These are phyloP conservation scores for Etheostoma perlongum DNA, from an alignment of 2,797 vertebrate species.

Conservation along the genomic window DNA sequence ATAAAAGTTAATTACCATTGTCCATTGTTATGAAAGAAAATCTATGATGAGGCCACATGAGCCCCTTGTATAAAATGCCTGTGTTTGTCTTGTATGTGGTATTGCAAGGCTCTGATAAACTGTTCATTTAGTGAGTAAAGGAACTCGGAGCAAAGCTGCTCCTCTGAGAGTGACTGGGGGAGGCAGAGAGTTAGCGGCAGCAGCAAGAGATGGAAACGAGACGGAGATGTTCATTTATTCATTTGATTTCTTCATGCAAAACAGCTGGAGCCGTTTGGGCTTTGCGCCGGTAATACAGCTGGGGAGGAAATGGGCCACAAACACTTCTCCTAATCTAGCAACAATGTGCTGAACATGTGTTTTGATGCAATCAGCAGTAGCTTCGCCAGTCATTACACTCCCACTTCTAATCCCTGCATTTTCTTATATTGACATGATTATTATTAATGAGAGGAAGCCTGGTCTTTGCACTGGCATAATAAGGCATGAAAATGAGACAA, in stretches of 20 bases:
- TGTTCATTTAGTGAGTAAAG: constrained; percentile 52
- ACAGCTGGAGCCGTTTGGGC: constrained; percentile 44
- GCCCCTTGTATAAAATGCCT: neutral
- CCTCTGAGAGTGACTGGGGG: constrained; percentile 53
- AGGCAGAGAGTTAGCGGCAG: constrained; percentile 41
- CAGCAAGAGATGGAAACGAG: constrained; percentile 53
- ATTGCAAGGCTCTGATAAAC: constrained; percentile 23
- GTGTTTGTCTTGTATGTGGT: constrained; percentile 11
- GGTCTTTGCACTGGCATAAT: neutral
- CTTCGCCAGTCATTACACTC: constrained; percentile 17
- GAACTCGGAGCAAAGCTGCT: constrained; percentile 47
- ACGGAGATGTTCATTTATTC: constrained; percentile 63
- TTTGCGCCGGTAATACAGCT: constrained; percentile 26
- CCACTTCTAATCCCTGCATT: constrained; percentile 7
- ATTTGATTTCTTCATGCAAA: constrained; percentile 63
- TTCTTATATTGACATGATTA: constrained; percentile 8
- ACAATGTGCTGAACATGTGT: neutral
- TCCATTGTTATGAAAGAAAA: neutral
- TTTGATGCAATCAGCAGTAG: constrained; percentile 5
- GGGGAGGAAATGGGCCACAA: constrained; percentile 32
- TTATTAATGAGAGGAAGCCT: constrained; percentile 1
- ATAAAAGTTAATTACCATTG: neutral
- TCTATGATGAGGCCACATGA: neutral
- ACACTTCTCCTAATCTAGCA: constrained; percentile 17
- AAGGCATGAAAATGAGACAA: neutral